Base-by-base conservation (phyloP, 2,113 vertebrate genomes). In the Noctilio leporinus region DNA sequence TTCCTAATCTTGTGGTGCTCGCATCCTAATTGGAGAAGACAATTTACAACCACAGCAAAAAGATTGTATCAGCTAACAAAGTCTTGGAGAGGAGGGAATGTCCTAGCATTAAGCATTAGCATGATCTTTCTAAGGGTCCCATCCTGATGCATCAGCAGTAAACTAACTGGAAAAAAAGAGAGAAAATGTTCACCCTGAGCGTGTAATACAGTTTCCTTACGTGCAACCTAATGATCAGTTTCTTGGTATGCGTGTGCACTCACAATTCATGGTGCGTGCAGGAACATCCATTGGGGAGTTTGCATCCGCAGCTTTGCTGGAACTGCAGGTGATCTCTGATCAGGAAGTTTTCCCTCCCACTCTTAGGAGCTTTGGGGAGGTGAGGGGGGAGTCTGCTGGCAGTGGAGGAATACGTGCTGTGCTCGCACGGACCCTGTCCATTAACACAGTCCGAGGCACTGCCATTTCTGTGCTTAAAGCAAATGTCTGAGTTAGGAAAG, bases 371-470 rank as follows among this genome's bases (percentile, higher is more conserved):
- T 89, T 59, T 67, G 22, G 10, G 19, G 22, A 82, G 20, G 40
- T 55, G 55, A 67, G 47, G 67, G 53, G 28, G 26, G 22, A 6
- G n/a, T 8, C 15, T 47, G n/a, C 19, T 24, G 40, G 30, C 26
- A 26, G 2, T 35, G 47, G 49, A 12, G 55, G 43, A 28, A 0
- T 0, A 49, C 9, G 26, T 53, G 62, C 4, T 67, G 0, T 15
- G 15, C 55, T 85, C n/a, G 5, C 10, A 4, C 1, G 0, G 0
- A 0, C 19, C 24, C 19, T 17, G 26, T 24, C 40, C 38, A 7
- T 10, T 40, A 65, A 43, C 22, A 47, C 20, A 40, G 9, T 22
- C 24, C 11, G 57, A 93, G 47, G 53, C 30, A 72, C 1, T 47
- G 17, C n/a, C 67, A 38, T 77, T n/a, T 40, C 47, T 69, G 7